A percentile compares a stretch with the other conserved stretches of the same genome.
Conservation (phyloP, 2,888 invertebrate species). For the Nemotelus pantherinus region DNA sequence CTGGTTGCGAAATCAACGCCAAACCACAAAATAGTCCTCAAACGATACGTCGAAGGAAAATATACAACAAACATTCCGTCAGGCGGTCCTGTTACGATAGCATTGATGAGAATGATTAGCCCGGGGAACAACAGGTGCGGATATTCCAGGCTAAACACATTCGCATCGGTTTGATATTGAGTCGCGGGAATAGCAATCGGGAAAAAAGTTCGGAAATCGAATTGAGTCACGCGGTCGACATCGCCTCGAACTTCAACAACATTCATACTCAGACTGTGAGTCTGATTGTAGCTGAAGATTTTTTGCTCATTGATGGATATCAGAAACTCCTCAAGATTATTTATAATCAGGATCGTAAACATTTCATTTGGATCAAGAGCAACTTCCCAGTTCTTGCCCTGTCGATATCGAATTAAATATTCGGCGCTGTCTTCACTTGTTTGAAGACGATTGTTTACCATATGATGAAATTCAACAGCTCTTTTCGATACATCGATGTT, state of each 20-base stretch:
- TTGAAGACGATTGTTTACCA: background rate
- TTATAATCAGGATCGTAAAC: background rate
- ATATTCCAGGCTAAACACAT: background rate
- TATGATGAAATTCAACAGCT: background rate
- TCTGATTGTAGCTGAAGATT: background rate
- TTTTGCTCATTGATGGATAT: background rate
- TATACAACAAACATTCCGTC: slow-evolving; percentile 22
- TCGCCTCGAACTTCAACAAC: slow-evolving; percentile 8
- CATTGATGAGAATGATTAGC: background rate
- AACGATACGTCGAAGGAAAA: slow-evolving; percentile 13
- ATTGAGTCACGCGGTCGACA: background rate
- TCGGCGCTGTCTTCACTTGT: background rate
- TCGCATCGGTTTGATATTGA: background rate
- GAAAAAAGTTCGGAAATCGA: background rate
- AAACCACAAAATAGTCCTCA: slow-evolving; percentile 1
- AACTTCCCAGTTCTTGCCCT: background rate
- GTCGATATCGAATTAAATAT: background rate
- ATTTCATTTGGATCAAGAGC: background rate
- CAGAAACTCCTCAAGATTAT: background rate
- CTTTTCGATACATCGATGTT: background rate
- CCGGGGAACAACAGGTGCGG: background rate
- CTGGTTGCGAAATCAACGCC: slow-evolving; percentile 14
- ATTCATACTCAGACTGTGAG: background rate
- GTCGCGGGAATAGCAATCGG: slow-evolving; percentile 21
- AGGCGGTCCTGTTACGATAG: background rate